phyloP scores from a whole-genome alignment of 1,140 invertebrate species.

The Drosophila navojoa region DNA sequence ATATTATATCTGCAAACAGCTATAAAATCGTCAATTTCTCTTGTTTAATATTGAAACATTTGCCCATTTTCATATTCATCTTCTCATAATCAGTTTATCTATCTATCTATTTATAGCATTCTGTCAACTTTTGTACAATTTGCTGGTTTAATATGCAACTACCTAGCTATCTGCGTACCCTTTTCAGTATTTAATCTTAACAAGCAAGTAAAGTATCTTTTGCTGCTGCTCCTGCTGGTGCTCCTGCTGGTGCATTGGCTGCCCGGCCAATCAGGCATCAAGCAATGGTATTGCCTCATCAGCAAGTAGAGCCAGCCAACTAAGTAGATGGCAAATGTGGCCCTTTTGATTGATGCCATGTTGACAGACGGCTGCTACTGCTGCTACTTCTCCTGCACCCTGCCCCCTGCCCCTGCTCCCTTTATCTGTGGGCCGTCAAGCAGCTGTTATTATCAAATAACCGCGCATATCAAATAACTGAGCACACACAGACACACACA shows the following conservation, averaged over 20 bases:
- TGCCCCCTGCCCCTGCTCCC: neutral
- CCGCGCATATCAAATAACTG: conserved; percentile 79
- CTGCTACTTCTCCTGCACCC: neutral
- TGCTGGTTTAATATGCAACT: neutral
- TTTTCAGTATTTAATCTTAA: neutral
- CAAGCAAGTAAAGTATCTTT: conserved; percentile 1
- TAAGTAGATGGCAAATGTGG: conserved; percentile 33
- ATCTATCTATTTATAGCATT: too few relatives aligned
- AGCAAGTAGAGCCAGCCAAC: conserved; percentile 41
- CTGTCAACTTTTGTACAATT: neutral
- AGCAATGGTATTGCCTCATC: conserved; percentile 71
- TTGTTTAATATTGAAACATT: too few relatives aligned
- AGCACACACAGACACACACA: conserved; percentile 44
- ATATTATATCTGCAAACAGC: too few relatives aligned
- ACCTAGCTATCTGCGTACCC: neutral
- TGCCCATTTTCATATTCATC: too few relatives aligned
- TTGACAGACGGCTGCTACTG: conserved; percentile 32
- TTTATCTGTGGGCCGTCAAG: neutral
- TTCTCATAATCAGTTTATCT: too few relatives aligned
- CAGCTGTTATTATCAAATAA: conserved; percentile 81
- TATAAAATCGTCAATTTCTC: too few relatives aligned
- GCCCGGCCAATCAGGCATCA: conserved; percentile 59
- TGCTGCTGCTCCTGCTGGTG: neutral
- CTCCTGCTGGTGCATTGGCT: conserved; percentile 14
- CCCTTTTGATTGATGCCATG: conserved; percentile 62